These are phyloP conservation scores for Acleris emargana DNA, from an alignment of 2,888 invertebrate species.

Conservation along the genomic window DNA sequence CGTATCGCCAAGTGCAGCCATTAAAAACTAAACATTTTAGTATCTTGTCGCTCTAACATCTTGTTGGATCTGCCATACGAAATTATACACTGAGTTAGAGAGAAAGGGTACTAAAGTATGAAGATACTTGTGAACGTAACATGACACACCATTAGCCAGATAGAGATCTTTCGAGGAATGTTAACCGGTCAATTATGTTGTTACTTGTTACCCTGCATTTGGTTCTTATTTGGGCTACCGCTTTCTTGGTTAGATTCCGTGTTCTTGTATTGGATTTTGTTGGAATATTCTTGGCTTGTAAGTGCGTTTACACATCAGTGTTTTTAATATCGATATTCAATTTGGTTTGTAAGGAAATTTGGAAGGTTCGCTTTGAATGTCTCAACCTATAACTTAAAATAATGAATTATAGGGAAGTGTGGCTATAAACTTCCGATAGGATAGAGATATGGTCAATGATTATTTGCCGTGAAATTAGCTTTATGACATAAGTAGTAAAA, in stretches of 20 bases:
- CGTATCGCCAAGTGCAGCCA: not conserved
- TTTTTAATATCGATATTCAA: no score
- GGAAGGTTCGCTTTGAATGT: no score
- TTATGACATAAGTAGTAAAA: no score
- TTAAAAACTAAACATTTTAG: no score
- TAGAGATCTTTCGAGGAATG: constrained; percentile 30
- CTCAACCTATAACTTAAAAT: no score
- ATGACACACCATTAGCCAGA: constrained; percentile 35
- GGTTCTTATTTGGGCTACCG: constrained; percentile 20
- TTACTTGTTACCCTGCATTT: constrained; percentile 34
- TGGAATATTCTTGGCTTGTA: not conserved
- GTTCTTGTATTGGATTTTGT: not conserved
- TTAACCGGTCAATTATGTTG: constrained; percentile 27
- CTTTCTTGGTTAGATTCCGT: constrained; percentile 1
- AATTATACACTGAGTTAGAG: not conserved
- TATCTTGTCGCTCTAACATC: not conserved
- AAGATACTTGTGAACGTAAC: constrained; percentile 1
- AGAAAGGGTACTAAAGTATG: not conserved
- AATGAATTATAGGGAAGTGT: no score
- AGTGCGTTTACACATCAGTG: no score
- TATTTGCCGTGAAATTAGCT: no score
- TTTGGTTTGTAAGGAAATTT: no score
- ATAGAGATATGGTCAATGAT: no score
- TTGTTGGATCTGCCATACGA: no score
- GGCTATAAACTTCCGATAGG: no score